Evolutionary conservation across 2,797 vertebrate genomes (phyloP), one percentile per base, ranked within the genome.

Genomic region (Enteromius paludinosus): DNA sequence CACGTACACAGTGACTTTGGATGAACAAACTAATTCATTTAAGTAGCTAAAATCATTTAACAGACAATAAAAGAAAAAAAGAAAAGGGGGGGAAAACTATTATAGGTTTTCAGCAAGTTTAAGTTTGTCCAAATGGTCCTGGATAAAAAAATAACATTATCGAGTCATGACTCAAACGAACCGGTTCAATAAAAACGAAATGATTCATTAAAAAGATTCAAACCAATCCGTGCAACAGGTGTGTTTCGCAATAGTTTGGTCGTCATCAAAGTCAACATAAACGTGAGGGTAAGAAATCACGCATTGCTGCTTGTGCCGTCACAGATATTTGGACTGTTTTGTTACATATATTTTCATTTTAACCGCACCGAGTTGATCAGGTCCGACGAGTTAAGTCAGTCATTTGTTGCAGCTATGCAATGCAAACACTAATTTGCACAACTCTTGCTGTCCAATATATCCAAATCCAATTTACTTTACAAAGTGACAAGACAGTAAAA

Each of bases 321-420:
- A n/a, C 15, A 0, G 38, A 62, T 62, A 35, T 81, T 72, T 61
- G 4, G 10, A 65, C 3, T 20, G 20, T 54, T 74, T 49, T 65
- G 61, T 65, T 41, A 79, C 4, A 23, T n/a, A 43, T 30, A 45
- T 43, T 41, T 82, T 82, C 43, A 41, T 30, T 15, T 43, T 0
- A 5, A 64, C 15, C 30, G 0, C 25, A 25, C 20, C 3, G 10
- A 43, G 25, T 70, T 1, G 2, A 30, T 12, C 59, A 56, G 59
- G 47, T 54, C 61, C 5, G 15, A 74, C 59, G n/a, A 64, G 59
- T 81, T 72, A 17, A 64, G 59, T 81, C 64, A 62, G 45, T 49
- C 3, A 12, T 38, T 14, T 62, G 25, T 23, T 25, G 7, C 20
- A 73, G 20, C 4, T 18, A 14, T 23, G 20, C 15, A 23, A 38